These are phyloP conservation scores for Pandemis heparana DNA, from an alignment of 2,888 invertebrate genomes.

Conservation along the genomic window DNA sequence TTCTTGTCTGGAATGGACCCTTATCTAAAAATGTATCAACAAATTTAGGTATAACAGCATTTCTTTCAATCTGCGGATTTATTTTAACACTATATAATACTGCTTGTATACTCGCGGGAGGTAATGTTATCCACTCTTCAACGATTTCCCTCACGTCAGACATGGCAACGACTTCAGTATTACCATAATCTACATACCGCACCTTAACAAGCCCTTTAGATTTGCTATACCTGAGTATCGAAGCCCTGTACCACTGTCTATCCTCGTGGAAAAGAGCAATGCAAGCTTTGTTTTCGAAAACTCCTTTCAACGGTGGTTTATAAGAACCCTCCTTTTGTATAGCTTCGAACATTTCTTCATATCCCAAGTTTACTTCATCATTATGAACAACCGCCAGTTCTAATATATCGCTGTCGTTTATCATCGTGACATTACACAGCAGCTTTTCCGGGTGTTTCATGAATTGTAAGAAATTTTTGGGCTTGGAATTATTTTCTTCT, in stretches of 20 bases:
- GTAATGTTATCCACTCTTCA: constrained; percentile 78
- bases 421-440: constrained; percentile 65
- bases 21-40: constrained; percentile 63
- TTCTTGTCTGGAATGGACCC: constrained; percentile 66
- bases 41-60: constrained; percentile 62
- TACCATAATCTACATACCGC: constrained; percentile 91
- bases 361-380: constrained; percentile 71
- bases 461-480: constrained; percentile 57
- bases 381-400: constrained; percentile 70
- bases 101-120: constrained; percentile 82
- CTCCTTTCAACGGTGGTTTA: constrained; percentile 74
- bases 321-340: constrained; percentile 75
- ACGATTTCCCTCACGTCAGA: constrained; percentile 79
- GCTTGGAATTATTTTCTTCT: constrained; percentile 54
- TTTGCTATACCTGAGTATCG: constrained; percentile 82
- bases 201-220: constrained; percentile 82
- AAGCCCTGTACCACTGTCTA: constrained; percentile 90
- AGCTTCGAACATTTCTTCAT: constrained; percentile 77
- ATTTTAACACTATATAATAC: constrained; percentile 70
- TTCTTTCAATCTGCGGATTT: constrained; percentile 64
- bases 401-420: constrained; percentile 63
- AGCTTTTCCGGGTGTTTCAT: constrained; percentile 60
- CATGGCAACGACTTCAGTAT: constrained; percentile 82
- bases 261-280: constrained; percentile 87
- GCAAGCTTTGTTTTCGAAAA: constrained; percentile 86